A percentile compares a stretch with the other conserved stretches of the same genome.
phyloP scores from a whole-genome alignment of 2,888 invertebrate species.

The Didymodactylos carnosus region DNA sequence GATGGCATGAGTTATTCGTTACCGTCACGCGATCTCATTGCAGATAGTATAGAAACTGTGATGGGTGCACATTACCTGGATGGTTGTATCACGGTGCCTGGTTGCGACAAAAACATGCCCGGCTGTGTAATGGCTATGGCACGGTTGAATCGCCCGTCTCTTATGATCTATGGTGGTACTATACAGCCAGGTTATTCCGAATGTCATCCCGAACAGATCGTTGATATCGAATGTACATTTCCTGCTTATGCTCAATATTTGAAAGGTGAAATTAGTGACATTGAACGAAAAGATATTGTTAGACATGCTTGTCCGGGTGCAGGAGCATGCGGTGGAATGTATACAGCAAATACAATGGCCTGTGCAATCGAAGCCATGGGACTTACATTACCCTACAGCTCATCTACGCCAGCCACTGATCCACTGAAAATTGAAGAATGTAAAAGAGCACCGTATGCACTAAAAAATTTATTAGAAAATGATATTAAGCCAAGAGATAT shows the following conservation, averaged over 20 bases:
- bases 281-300: not conserved
- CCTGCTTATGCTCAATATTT: not conserved
- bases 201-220: not conserved
- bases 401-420: conserved; percentile 4
- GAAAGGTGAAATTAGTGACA: not conserved
- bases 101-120: conserved; percentile 14
- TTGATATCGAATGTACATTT: not conserved
- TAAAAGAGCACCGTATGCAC: not conserved
- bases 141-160: conserved; percentile 5
- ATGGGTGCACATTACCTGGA: conserved; percentile 6
- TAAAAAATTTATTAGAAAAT: not conserved
- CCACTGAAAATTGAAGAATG: not conserved
- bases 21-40: not conserved
- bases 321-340: conserved; percentile 12
- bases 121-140: conserved; percentile 11
- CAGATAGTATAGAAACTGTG: conserved; percentile 12
- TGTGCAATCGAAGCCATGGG: conserved; percentile 12
- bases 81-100: conserved; percentile 2
- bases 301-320: not conserved
- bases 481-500: conserved; percentile 11
- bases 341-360: conserved; percentile 15
- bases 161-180: conserved; percentile 12
- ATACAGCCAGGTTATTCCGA: not conserved
- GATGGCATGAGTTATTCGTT: not conserved
- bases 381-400: conserved; percentile 8